A percentile compares a stretch with the other conserved stretches of the same genome.
phyloP scores from a whole-genome alignment of 2,888 invertebrate species.

The Coleophora flavipennella region DNA sequence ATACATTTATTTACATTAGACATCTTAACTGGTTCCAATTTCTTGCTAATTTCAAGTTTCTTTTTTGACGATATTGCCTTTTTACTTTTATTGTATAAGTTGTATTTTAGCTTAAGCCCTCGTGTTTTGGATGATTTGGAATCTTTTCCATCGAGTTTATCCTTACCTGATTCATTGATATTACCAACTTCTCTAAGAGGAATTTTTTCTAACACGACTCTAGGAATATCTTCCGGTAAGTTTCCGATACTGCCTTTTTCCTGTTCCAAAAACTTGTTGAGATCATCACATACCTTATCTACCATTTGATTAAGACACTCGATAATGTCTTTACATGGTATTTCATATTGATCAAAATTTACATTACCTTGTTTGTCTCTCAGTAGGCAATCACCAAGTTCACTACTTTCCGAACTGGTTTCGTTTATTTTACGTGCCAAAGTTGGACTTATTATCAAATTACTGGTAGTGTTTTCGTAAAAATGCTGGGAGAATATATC shows the following conservation, averaged over 20 bases:
- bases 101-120: constrained; percentile 22
- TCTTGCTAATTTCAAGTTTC: constrained; percentile 19
- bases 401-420: constrained; percentile 38
- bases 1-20: constrained; percentile 23
- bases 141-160: constrained; percentile 11
- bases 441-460: constrained; percentile 37
- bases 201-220: not conserved
- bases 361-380: constrained; percentile 16
- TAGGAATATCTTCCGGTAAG: not conserved
- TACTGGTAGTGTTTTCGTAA: constrained; percentile 22
- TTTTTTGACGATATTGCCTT: constrained; percentile 11
- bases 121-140: constrained; percentile 10
- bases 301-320: constrained; percentile 43
- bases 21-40: constrained; percentile 22
- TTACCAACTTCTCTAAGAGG: constrained; percentile 2
- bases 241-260: too few relatives aligned
- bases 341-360: constrained; percentile 17
- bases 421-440: constrained; percentile 44
- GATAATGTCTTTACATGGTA: constrained; percentile 31
- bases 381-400: constrained; percentile 25
- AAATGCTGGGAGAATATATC: constrained; percentile 43
- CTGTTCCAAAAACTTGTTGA: constrained; percentile 33
- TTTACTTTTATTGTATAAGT: constrained; percentile 19
- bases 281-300: constrained; percentile 41
- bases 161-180: constrained; percentile 5